Evolutionary conservation across 2,113 vertebrate genomes (phyloP), one percentile per base, ranked within the genome.

Genomic region (Lethenteron reissneri): DNA sequence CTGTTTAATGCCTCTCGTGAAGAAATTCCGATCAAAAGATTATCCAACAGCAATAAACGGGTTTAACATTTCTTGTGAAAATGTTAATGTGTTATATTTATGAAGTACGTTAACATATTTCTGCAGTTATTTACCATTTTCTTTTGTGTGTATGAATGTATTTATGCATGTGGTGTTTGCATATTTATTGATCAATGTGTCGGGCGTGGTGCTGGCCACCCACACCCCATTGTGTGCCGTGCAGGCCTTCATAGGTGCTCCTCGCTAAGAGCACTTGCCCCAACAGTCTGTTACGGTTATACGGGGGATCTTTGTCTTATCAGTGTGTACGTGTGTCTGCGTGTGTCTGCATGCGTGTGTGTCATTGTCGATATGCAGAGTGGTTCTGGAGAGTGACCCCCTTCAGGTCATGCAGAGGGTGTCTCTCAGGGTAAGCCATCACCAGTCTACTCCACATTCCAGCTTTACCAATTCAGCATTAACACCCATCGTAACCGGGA

Each of bases 331-430:
- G 6, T n/a, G 8, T 57, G 41, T 15, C 69, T 17, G 11, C 3
- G 56, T n/a, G 56, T 10, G 5, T 58, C 56, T 71, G 12, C 10
- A 11, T 56, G 17, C 60, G 73, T 74, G 62, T 74, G 72, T 69
- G 25, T 71, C 41, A 69, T 73, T 0, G 70, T n/a, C 9, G n/a
- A 41, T 41, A 41, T 41, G 41, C 56, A 91, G 89, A 13, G 87
- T 95, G 72, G 94, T 95, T 76, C 77, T 95, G 81, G 90, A 95
- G 79, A 87, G 87, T 11, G 88, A 94, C 75, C 84, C 88, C 0
- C 88, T 90, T 75, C 86, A 87, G 78, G 89, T 95, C 71, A 76
- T 90, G 69, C 87, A 89, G 80, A 90, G 88, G 74, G 82, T 94
- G 80, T 88, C 85, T 78, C 88, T 88, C 78, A 82, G 77, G 83